phyloP scores from a whole-genome alignment of 2,888 invertebrate genomes.

The Eutolmus rufibarbis region DNA sequence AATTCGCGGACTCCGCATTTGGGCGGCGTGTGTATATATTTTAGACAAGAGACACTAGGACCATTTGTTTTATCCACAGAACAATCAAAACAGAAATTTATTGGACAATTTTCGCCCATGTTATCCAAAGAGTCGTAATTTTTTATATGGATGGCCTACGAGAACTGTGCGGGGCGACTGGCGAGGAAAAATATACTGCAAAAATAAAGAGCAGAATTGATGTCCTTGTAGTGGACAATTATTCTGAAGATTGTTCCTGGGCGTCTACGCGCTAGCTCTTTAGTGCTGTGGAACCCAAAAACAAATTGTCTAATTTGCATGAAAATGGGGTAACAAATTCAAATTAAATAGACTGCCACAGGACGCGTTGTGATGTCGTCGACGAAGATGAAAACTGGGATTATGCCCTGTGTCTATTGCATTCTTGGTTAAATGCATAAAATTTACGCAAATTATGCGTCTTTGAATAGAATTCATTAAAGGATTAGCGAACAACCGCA shows the following conservation, averaged over 20 bases:
- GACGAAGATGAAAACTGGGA: background rate
- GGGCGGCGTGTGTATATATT: background rate
- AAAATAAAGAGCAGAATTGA: conserved; percentile 18
- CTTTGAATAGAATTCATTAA: background rate
- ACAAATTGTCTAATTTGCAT: conserved; percentile 35
- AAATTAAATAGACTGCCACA: conserved; percentile 7
- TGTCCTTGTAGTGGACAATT: conserved; percentile 36
- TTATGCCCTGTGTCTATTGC: conserved; percentile 4
- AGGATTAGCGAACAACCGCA: background rate
- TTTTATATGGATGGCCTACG: conserved; percentile 33
- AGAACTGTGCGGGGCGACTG: background rate
- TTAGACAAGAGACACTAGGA: conserved; percentile 23
- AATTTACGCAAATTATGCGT: background rate
- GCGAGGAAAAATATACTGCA: background rate
- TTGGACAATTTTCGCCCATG: conserved; percentile 46
- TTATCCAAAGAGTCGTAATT: conserved; percentile 37
- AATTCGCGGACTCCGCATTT: background rate
- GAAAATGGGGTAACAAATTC: conserved; percentile 32
- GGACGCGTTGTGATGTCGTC: background rate
- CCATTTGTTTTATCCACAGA: conserved; percentile 45
- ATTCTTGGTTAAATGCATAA: background rate
- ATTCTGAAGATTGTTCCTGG: conserved; percentile 31
- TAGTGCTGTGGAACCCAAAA: background rate
- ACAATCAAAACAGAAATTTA: conserved; percentile 48
- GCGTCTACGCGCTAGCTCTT: conserved; percentile 1